Evolutionary conservation across 2,797 vertebrate genomes (phyloP).

Genomic region (Enteromius trimaculatus): DNA sequence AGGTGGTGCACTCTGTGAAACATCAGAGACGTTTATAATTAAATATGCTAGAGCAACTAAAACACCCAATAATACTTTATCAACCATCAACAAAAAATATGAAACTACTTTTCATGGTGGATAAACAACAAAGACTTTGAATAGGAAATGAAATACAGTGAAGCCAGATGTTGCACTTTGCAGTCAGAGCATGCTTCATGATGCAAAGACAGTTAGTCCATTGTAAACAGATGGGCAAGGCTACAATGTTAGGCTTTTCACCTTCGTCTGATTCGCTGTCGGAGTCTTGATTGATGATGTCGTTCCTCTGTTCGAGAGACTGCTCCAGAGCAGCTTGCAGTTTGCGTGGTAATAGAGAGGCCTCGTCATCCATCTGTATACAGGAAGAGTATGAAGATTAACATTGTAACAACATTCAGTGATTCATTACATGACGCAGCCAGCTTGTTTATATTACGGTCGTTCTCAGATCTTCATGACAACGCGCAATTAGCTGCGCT

Average conservation of each 20-base stretch:
- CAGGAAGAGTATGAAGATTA: slow-evolving; percentile 20
- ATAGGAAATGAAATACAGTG: neutral
- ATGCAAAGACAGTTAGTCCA: slow-evolving; percentile 2
- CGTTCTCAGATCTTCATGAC: neutral
- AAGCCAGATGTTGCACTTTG: slow-evolving; percentile 31
- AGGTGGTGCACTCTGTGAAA: slow-evolving; percentile 90
- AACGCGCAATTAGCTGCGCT: slow-evolving; percentile 5
- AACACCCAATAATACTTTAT: slow-evolving; percentile 2
- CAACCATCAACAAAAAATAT: neutral
- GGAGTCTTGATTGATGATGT: slow-evolving; percentile 95
- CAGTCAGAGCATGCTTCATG: neutral
- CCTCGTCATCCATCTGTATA: slow-evolving; percentile 96
- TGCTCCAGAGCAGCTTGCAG: slow-evolving; percentile 96
- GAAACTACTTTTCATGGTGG: neutral
- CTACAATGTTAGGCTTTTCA: slow-evolving; percentile 68
- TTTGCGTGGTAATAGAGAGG: slow-evolving; percentile 95
- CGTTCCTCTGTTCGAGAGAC: slow-evolving; percentile 94
- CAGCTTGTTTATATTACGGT: slow-evolving; percentile 32
- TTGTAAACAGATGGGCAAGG: slow-evolving; percentile 38
- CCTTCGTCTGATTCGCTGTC: slow-evolving; percentile 98
- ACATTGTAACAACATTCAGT: slow-evolving; percentile 7
- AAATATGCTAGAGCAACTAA: neutral
- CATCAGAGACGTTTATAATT: neutral
- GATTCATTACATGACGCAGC: slow-evolving; percentile 32
- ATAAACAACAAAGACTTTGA: neutral